Conservation (phyloP, 2,797 vertebrate genomes). For the Danio kyathit region DNA sequence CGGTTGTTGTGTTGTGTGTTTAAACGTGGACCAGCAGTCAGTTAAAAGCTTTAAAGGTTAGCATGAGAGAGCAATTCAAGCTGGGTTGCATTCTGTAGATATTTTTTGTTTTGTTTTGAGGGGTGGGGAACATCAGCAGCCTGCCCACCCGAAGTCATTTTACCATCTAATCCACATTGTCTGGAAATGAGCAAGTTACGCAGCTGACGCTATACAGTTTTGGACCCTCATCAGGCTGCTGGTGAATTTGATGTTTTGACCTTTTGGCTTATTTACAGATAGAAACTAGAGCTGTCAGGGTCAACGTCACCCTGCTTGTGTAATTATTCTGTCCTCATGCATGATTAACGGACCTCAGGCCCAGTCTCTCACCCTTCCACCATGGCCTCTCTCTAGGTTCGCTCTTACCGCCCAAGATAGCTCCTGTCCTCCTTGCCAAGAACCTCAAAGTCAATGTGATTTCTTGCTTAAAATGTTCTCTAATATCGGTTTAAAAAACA, state of each 20-base stretch:
- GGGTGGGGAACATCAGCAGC: neutral
- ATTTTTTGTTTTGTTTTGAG: neutral
- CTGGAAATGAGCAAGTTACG: conserved; percentile 7
- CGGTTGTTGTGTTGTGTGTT: conserved; percentile 1
- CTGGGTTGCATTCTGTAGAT: neutral
- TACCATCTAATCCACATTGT: neutral
- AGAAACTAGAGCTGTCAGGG: conserved; percentile 68
- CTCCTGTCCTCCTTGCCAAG: neutral
- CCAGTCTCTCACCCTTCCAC: conserved; percentile 18
- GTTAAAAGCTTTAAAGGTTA: conserved; percentile 6
- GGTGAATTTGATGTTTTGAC: conserved; percentile 55
- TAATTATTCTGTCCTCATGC: conserved; percentile 73
- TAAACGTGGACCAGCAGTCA: neutral
- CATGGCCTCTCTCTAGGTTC: neutral
- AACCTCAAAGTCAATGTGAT: neutral
- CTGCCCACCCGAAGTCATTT: neutral
- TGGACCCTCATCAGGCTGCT: conserved; percentile 1
- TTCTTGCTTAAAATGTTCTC: conserved; percentile 2
- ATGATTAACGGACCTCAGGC: conserved; percentile 67
- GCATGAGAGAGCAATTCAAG: neutral
- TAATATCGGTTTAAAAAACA: neutral
- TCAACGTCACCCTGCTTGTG: conserved; percentile 60
- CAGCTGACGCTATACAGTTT: conserved; percentile 1
- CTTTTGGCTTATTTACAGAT: conserved; percentile 71
- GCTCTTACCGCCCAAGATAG: neutral